Evolutionary conservation across 1,140 invertebrate species (phyloP).

Genomic region (Pteromalus puparum): DNA sequence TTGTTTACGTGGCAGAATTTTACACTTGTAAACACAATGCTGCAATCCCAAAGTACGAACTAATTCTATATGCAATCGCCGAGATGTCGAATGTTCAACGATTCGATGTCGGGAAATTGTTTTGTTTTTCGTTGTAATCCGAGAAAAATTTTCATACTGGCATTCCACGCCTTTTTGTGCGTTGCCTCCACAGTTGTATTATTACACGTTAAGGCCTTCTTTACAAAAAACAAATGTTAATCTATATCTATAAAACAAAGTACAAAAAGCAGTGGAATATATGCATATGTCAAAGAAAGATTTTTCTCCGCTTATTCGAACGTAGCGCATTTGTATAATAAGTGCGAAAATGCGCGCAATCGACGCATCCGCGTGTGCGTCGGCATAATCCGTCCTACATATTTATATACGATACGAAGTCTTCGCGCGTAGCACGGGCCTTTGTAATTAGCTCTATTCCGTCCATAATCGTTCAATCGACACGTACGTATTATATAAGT

Average conservation of each 20-base stretch:
- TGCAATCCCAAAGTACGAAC: conserved; percentile 43
- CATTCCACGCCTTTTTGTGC: not conserved
- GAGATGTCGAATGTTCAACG: not conserved
- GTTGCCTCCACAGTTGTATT: not conserved
- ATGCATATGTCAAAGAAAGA: not conserved
- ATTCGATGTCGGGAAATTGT: not conserved
- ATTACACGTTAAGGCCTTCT: not conserved
- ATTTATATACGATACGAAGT: conserved; percentile 37
- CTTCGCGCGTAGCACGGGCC: conserved; percentile 15
- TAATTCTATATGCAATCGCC: not conserved
- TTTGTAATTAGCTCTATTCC: conserved; percentile 52
- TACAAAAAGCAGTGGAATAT: not conserved
- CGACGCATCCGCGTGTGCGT: not conserved
- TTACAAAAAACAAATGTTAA: not conserved
- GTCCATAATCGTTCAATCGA: conserved; percentile 45
- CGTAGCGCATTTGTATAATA: not conserved
- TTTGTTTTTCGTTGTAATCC: not conserved
- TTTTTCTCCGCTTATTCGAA: conserved; percentile 11
- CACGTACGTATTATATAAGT: conserved; percentile 32
- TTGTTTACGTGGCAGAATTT: conserved; percentile 22
- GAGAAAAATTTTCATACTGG: conserved; percentile 23
- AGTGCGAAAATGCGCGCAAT: conserved; percentile 1
- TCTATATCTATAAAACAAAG: not conserved
- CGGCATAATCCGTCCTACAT: conserved; percentile 40
- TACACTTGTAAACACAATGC: conserved; percentile 37